Percentiles rank a stretch among this genome's conserved stretches.
phyloP scores from a whole-genome alignment of 2,888 invertebrate genomes.

The Suillia variegata region DNA sequence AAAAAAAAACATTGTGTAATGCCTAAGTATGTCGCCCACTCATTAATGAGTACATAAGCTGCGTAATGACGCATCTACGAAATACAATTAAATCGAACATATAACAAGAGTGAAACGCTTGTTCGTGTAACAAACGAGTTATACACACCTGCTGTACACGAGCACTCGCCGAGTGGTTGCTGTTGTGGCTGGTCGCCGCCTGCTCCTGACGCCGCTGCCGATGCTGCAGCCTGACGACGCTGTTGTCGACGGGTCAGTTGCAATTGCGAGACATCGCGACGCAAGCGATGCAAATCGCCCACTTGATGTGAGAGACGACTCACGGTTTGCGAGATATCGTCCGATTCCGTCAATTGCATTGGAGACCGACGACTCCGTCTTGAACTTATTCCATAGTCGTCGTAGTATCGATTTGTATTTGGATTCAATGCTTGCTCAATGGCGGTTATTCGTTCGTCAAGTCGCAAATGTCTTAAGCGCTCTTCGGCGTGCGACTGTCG shows the following conservation, averaged over 20 bases:
- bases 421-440: conserved; percentile 40
- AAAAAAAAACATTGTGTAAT: too few relatives aligned
- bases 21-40: too few relatives aligned
- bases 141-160: conserved; percentile 73
- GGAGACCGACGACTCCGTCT: conserved; percentile 16
- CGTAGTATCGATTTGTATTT: too few relatives aligned
- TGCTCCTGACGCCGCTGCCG: conserved; percentile 39
- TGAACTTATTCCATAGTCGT: conserved; percentile 17
- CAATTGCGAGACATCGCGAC: conserved; percentile 60
- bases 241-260: conserved; percentile 58
- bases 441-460: conserved; percentile 58
- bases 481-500: conserved; percentile 58
- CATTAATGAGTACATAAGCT: not conserved
- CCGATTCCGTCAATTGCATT: conserved; percentile 24
- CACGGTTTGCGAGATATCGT: conserved; percentile 49
- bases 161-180: conserved; percentile 64
- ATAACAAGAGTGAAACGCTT: not conserved
- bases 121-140: not conserved
- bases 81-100: not conserved
- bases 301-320: conserved; percentile 47
- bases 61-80: not conserved
- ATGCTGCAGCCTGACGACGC: conserved; percentile 51
- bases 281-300: conserved; percentile 58
- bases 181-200: conserved; percentile 33
- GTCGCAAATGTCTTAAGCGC: conserved; percentile 52